These are phyloP conservation scores for Agrypnus murinus DNA, from an alignment of 2,888 invertebrate species.

Conservation along the genomic window DNA sequence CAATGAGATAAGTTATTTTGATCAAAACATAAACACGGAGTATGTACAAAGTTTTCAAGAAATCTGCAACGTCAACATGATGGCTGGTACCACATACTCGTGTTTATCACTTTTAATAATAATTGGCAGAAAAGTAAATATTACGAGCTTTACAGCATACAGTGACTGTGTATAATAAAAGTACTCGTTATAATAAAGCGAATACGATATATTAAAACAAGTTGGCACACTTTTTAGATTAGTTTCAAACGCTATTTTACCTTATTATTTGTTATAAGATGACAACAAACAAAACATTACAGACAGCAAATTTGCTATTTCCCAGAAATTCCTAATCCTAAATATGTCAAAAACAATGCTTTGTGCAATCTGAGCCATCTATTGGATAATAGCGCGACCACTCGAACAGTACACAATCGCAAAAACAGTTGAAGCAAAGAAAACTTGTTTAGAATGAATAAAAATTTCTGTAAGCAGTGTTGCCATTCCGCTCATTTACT, in stretches of 20 bases:
- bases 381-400: too few relatives aligned
- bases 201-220: neutral
- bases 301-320: constrained; percentile 11
- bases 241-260: constrained; percentile 3
- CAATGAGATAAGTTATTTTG: constrained; percentile 57
- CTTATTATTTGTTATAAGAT: neutral
- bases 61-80: constrained; percentile 57
- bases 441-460: too few relatives aligned
- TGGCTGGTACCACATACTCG: constrained; percentile 26
- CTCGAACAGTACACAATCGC: too few relatives aligned
- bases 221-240: constrained; percentile 3
- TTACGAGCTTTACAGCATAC: too few relatives aligned
- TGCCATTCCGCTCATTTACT: too few relatives aligned
- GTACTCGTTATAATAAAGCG: neutral
- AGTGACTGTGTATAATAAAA: neutral
- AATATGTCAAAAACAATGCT: too few relatives aligned
- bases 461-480: too few relatives aligned
- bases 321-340: constrained; percentile 2
- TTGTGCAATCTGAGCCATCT: too few relatives aligned
- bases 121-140: neutral
- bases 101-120: constrained; percentile 16
- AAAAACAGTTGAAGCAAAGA: too few relatives aligned
- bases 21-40: constrained; percentile 57
- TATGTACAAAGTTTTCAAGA: constrained; percentile 56
- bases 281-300: constrained; percentile 11